phyloP scores from a whole-genome alignment of 2,113 vertebrate species.

The Xenopus borealis region DNA sequence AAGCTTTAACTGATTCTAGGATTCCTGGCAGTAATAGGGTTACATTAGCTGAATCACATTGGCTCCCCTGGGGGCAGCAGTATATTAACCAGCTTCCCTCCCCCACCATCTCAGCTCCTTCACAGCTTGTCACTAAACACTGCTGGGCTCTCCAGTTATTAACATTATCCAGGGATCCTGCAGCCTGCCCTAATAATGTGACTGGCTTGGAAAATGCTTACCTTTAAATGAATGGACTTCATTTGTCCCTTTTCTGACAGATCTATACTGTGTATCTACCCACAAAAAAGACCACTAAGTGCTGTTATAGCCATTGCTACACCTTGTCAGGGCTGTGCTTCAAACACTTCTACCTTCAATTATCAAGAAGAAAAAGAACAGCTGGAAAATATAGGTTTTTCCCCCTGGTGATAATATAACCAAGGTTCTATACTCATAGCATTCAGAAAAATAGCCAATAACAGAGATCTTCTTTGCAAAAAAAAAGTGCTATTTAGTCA shows the following conservation, averaged over 20 bases:
- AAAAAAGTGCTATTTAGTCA: too few species aligned
- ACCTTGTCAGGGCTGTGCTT: neutral
- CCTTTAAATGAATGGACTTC: conserved; percentile 3
- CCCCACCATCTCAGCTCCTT: neutral
- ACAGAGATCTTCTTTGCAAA: too few species aligned
- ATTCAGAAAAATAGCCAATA: too few species aligned
- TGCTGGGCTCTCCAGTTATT: neutral
- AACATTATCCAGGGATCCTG: neutral
- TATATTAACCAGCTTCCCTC: conserved; percentile 6
- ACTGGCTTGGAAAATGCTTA: neutral
- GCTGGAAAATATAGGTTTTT: too few species aligned
- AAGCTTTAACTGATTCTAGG: neutral
- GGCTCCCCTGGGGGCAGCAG: neutral
- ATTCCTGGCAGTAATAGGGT: neutral
- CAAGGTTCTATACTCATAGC: too few species aligned
- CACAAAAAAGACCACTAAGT: neutral
- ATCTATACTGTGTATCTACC: neutral
- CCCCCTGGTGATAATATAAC: too few species aligned
- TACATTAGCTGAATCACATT: neutral
- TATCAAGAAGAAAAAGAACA: neutral
- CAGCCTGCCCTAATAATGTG: neutral
- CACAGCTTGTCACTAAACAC: conserved; percentile 1
- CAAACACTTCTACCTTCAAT: too few species aligned
- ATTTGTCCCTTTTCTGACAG: neutral
- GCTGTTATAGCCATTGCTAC: neutral